A percentile compares a stretch with the other conserved stretches of the same genome.
Conservation (phyloP, 2,888 invertebrate genomes). For the Carpatolechia fugitivella region DNA sequence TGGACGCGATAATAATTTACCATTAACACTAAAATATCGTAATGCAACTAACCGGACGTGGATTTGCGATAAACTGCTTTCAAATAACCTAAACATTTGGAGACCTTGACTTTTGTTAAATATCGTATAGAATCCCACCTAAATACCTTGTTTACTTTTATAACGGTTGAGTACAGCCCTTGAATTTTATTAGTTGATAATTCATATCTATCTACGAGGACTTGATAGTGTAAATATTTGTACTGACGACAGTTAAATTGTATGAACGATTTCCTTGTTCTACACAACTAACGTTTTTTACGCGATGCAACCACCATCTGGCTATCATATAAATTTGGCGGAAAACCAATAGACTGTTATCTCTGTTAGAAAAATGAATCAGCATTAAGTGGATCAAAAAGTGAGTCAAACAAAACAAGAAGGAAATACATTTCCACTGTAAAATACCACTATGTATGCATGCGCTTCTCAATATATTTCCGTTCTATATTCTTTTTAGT, state of each 20-base stretch:
- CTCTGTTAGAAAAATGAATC: no score
- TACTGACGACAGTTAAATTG: slow-evolving; percentile 40
- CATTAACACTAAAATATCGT: slow-evolving; percentile 43
- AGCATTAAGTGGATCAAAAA: no score
- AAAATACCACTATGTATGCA: no score
- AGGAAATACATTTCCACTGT: no score
- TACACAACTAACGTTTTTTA: slow-evolving; percentile 17
- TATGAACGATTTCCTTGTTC: slow-evolving; percentile 53
- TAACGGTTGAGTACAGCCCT: slow-evolving; percentile 57
- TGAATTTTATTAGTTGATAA: slow-evolving; percentile 56
- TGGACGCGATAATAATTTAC: slow-evolving; percentile 41
- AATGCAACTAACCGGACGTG: slow-evolving; percentile 47
- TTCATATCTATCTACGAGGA: slow-evolving; percentile 35
- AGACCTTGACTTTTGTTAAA: slow-evolving; percentile 20
- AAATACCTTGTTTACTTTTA: slow-evolving; percentile 50
- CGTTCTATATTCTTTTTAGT: no score
- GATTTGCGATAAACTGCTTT: slow-evolving; percentile 41
- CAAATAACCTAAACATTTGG: slow-evolving; percentile 25
- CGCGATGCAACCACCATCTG: not conserved
- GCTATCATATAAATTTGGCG: not conserved
- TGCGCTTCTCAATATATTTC: no score
- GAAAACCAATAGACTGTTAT: no score
- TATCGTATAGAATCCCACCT: slow-evolving; percentile 35
- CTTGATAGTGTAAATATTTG: slow-evolving; percentile 55
- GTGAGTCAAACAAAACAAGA: no score